Percentiles rank a stretch among this genome's conserved stretches.
Conservation (phyloP, 2,113 vertebrate species). For the Elephas maximus region DNA sequence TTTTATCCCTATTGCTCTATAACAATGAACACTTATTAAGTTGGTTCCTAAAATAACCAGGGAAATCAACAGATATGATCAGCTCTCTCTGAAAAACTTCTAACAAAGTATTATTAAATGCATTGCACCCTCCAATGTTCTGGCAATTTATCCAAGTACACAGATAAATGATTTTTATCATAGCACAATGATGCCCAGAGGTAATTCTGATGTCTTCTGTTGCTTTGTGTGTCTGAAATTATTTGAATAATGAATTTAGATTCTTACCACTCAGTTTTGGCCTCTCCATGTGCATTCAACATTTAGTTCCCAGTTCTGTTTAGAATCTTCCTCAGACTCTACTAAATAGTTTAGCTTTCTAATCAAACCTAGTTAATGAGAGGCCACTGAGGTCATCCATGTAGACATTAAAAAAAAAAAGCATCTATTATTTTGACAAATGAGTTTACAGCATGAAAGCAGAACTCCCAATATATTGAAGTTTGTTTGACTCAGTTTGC, state of each 20-base stretch:
- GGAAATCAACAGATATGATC: slow-evolving; percentile 49
- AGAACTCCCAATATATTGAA: neutral
- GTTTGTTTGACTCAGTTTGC: slow-evolving; percentile 19
- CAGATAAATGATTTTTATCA: slow-evolving; percentile 70
- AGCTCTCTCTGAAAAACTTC: slow-evolving; percentile 57
- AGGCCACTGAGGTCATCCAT: slow-evolving; percentile 55
- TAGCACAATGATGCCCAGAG: slow-evolving; percentile 61
- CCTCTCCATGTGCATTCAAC: slow-evolving; percentile 38
- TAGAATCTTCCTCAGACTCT: slow-evolving; percentile 40
- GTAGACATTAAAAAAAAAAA: slow-evolving; percentile 28
- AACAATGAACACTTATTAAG: slow-evolving; percentile 62
- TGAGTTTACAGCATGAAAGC: slow-evolving; percentile 65
- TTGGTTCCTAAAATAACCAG: slow-evolving; percentile 17
- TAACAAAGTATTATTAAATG: slow-evolving; percentile 61
- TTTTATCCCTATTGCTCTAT: neutral
- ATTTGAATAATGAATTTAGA: slow-evolving; percentile 70
- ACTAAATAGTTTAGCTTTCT: slow-evolving; percentile 74
- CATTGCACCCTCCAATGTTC: slow-evolving; percentile 57
- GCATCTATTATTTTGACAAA: slow-evolving; percentile 65
- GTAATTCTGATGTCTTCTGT: slow-evolving; percentile 70
- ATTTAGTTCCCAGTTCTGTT: slow-evolving; percentile 35
- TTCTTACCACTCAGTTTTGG: slow-evolving; percentile 58
- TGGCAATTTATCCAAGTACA: slow-evolving; percentile 58
- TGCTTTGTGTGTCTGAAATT: slow-evolving; percentile 64
- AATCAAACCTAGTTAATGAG: slow-evolving; percentile 77